Evolutionary conservation across 1,140 invertebrate species (phyloP), one percentile per base, ranked within the genome.

Genomic region (Drosophila oshimai): DNA sequence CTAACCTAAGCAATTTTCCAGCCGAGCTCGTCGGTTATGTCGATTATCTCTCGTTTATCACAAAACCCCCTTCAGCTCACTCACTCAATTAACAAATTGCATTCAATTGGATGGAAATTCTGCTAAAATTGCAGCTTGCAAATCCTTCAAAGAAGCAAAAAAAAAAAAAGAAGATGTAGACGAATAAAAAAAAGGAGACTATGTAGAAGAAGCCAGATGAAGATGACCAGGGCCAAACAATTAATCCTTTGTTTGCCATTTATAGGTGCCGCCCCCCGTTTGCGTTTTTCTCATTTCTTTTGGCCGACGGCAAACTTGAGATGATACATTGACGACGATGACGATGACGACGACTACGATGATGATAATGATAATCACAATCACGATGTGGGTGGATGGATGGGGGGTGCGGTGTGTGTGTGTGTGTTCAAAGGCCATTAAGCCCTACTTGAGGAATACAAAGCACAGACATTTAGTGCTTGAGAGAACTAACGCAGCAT

Each of bases 381-480:
- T 39, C 33, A 12, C 26, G 28, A 12, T 53, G 33, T 24, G 15
- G 37, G 45, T 55, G 64, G 44, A 12, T 57, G 53, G 44, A 18
- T 57, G 34, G 61, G 33, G n/a, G n/a, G n/a, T n/a, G n/a, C n/a
- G n/a, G n/a, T n/a, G n/a, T n/a, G n/a, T n/a, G n/a, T 55, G 28
- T 64, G 54, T 51, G 69, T 71, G 36, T 74, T 65, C 84, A 87
- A 87, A 87, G 77, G 81, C 83, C 76, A 87, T 87, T 87, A 87
- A 70, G 81, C 83, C 74, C 81, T 87, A 74, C 83, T 87, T 87
- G 83, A 87, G 53, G 37, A 87, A 88, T 77, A 87, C 81, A 87
- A 87, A 87, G 81, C 73, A 65, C 77, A 70, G 72, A 87, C 68
- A 77, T 87, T 80, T 80, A 86, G 75, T 84, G 65, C 68, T 55